Evolutionary conservation across 1,140 invertebrate genomes (phyloP).

Genomic region (Hydropsyche tenuis): DNA sequence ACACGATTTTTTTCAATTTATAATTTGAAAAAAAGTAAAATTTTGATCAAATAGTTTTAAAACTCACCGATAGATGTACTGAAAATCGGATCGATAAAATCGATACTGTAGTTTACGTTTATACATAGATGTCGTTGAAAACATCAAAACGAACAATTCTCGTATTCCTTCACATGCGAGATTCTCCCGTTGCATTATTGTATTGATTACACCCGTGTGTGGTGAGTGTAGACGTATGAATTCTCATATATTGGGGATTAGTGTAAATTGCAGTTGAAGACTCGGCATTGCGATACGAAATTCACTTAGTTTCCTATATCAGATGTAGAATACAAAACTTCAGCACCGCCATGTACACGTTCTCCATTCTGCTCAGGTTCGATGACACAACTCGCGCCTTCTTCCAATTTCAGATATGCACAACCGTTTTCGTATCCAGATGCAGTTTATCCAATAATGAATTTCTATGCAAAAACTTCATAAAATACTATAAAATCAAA

Average conservation of each 20-base stretch:
- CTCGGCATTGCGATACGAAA: constrained; percentile 27
- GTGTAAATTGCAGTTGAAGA: constrained; percentile 26
- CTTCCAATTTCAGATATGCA: constrained; percentile 8
- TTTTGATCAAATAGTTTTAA: constrained; percentile 12
- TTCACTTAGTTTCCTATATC: constrained; percentile 38
- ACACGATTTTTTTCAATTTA: not conserved
- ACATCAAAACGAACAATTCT: not conserved
- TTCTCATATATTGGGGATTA: constrained; percentile 5
- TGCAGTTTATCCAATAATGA: not conserved
- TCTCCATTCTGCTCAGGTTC: constrained; percentile 30
- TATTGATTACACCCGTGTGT: not conserved
- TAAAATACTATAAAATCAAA: no score
- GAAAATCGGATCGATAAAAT: not conserved
- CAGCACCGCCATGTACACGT: constrained; percentile 10
- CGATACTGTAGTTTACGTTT: not conserved
- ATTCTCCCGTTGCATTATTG: not conserved
- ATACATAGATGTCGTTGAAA: constrained; percentile 19
- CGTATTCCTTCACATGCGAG: no score
- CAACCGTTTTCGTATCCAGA: not conserved
- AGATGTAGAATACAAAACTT: constrained; percentile 36
- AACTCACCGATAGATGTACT: constrained; percentile 16
- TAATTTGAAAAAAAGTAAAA: not conserved
- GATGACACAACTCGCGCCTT: constrained; percentile 33
- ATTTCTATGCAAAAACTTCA: no score
- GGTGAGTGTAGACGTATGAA: no score